These are phyloP conservation scores for Tetraodon nigroviridis DNA, from an alignment of 2,113 vertebrate genomes.

Conservation along the genomic window DNA sequence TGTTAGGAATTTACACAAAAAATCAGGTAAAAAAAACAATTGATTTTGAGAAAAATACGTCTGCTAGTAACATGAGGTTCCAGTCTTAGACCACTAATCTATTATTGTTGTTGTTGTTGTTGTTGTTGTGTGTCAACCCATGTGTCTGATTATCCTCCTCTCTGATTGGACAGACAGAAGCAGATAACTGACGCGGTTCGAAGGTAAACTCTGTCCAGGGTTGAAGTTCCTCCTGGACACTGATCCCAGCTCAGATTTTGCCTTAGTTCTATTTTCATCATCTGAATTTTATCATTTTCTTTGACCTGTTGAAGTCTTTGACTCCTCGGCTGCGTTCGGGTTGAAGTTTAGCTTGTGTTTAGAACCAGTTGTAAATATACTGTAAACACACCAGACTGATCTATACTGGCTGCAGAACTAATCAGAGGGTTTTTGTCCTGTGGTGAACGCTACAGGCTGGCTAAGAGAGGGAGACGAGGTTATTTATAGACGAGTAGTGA, in stretches of 20 bases:
- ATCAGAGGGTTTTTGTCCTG: neutral
- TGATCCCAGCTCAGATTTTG: slow-evolving; percentile 29
- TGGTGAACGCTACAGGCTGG: neutral
- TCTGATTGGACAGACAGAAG: slow-evolving; percentile 37
- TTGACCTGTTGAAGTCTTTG: neutral
- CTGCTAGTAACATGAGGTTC: too few relatives aligned
- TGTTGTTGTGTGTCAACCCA: too few relatives aligned
- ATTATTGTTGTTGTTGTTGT: too few relatives aligned
- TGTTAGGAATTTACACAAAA: neutral
- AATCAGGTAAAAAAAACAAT: too few relatives aligned
- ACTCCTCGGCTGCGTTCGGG: too few relatives aligned
- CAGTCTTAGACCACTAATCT: too few relatives aligned
- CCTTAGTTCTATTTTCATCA: slow-evolving; percentile 4
- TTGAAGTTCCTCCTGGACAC: slow-evolving; percentile 29
- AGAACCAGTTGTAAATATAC: neutral
- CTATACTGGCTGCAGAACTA: too few relatives aligned
- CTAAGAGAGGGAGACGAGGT: slow-evolving; percentile 1
- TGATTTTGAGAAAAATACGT: too few relatives aligned
- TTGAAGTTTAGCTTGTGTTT: neutral
- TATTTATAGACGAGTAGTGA: slow-evolving; percentile 17
- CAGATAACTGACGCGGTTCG: slow-evolving; percentile 47
- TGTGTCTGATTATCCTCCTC: slow-evolving; percentile 4
- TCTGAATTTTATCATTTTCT: too few relatives aligned
- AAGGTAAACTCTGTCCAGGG: slow-evolving; percentile 48
- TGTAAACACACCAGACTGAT: too few relatives aligned